These are phyloP conservation scores for Drosophila nigromelanica DNA, from an alignment of 1,140 invertebrate genomes.

Conservation along the genomic window DNA sequence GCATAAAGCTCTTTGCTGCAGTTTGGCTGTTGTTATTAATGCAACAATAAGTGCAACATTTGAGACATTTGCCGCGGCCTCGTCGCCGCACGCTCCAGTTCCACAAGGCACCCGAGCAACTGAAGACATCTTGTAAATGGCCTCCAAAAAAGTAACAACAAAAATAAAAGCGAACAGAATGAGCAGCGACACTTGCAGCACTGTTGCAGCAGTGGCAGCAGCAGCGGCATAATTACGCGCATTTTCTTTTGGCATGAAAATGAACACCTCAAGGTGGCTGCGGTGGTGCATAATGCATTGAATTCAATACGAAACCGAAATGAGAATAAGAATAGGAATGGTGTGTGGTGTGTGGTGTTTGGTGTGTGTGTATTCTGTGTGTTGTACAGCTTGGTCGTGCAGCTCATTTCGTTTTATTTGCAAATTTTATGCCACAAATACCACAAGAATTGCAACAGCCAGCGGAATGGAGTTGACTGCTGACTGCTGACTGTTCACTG, in stretches of 20 bases:
- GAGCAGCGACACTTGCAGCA: constrained; percentile 52
- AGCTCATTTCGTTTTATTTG: constrained; percentile 76
- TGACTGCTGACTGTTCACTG: constrained; percentile 49
- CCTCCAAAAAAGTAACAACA: constrained; percentile 50
- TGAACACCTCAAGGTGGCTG: constrained; percentile 79
- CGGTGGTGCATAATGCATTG: constrained; percentile 49
- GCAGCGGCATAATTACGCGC: constrained; percentile 71
- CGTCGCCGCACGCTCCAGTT: constrained; percentile 65
- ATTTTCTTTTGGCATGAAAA: constrained; percentile 80
- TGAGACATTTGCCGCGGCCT: constrained; percentile 45
- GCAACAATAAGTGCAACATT: constrained; percentile 44
- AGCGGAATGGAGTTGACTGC: constrained; percentile 25
- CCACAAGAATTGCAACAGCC: constrained; percentile 65
- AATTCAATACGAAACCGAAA: constrained; percentile 71
- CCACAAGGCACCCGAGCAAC: constrained; percentile 21
- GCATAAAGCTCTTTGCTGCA: constrained; percentile 19
- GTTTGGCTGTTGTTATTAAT: constrained; percentile 29
- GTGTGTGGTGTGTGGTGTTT: constrained; percentile 4
- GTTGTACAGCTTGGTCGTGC: constrained; percentile 23
- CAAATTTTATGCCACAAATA: constrained; percentile 78
- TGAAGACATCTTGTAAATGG: constrained; percentile 67
- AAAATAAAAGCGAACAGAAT: constrained; percentile 36
- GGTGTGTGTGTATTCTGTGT: constrained; percentile 6
- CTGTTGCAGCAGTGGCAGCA: background rate
- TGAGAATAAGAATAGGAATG: constrained; percentile 47